These are phyloP conservation scores for Molorchus minor DNA, from an alignment of 2,888 invertebrate genomes.

Conservation along the genomic window DNA sequence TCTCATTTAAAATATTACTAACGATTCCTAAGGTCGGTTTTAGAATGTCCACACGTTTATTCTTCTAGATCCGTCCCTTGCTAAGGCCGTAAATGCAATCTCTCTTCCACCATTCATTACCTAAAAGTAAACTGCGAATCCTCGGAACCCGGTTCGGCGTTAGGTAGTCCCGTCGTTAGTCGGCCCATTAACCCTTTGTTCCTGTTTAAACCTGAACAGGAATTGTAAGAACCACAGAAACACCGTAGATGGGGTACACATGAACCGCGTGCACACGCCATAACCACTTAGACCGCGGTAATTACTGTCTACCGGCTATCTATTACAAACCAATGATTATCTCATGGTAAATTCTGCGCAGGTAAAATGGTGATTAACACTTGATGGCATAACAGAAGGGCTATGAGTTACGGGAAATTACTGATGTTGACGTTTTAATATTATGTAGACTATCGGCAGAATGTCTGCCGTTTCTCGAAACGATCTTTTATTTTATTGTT, in stretches of 20 bases:
- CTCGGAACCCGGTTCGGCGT: constrained; percentile 1
- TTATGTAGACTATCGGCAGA: too few relatives aligned
- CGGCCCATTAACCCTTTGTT: constrained; percentile 18
- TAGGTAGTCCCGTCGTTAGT: constrained; percentile 16
- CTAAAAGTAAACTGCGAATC: constrained; percentile 13
- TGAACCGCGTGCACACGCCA: constrained; percentile 3
- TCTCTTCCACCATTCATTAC: constrained; percentile 9
- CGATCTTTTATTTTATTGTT: too few relatives aligned
- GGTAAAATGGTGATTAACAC: background rate
- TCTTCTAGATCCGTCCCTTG: too few relatives aligned
- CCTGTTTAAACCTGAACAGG: constrained; percentile 10
- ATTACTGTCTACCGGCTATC: constrained; percentile 11
- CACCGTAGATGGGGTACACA: constrained; percentile 11
- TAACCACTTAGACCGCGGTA: constrained; percentile 9
- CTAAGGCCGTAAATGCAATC: background rate
- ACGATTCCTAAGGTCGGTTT: too few relatives aligned
- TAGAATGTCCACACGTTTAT: too few relatives aligned
- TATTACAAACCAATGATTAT: constrained; percentile 17
- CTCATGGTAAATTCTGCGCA: background rate
- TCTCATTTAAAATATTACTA: too few relatives aligned
- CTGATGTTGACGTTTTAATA: too few relatives aligned
- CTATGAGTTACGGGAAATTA: too few relatives aligned
- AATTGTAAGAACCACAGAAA: constrained; percentile 6
- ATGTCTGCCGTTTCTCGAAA: too few relatives aligned
- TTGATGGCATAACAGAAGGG: background rate